Evolutionary conservation across 2,113 vertebrate species (phyloP).

Genomic region (Poeciliopsis retropinna): DNA sequence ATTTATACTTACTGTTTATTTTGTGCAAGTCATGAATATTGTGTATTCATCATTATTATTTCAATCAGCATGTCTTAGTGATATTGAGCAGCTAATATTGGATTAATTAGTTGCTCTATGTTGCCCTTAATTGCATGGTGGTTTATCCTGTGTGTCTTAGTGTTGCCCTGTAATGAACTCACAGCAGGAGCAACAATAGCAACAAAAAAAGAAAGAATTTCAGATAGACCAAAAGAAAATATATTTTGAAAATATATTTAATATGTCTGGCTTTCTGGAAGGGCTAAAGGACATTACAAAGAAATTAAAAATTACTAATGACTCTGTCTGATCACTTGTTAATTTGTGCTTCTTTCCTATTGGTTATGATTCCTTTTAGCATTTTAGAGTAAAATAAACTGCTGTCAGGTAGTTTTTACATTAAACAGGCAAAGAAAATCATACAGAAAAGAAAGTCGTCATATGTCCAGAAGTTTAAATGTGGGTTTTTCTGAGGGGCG

Average conservation of each 20-base stretch:
- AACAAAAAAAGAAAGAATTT: too few species aligned
- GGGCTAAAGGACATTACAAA: background rate
- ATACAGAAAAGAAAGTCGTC: conserved; percentile 20
- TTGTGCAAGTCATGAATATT: background rate
- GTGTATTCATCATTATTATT: background rate
- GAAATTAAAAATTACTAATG: background rate
- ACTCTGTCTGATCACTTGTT: background rate
- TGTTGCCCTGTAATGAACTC: background rate
- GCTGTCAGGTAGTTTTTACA: conserved; percentile 4
- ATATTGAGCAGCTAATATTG: background rate
- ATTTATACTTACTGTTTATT: background rate
- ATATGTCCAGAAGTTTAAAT: conserved; percentile 27
- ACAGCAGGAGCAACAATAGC: background rate
- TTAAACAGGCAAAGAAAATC: conserved; percentile 17
- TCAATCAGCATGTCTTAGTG: background rate
- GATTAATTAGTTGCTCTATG: background rate
- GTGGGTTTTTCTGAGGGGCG: conserved; percentile 22
- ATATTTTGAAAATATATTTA: too few species aligned
- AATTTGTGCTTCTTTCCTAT: background rate
- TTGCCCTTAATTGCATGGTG: background rate
- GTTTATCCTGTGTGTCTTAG: background rate
- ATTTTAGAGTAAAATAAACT: conserved; percentile 4
- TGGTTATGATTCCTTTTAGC: background rate
- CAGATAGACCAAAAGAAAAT: too few species aligned
- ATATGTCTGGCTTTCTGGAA: background rate